Conservation (phyloP, 2,113 vertebrate species). For the Pandion haliaetus region DNA sequence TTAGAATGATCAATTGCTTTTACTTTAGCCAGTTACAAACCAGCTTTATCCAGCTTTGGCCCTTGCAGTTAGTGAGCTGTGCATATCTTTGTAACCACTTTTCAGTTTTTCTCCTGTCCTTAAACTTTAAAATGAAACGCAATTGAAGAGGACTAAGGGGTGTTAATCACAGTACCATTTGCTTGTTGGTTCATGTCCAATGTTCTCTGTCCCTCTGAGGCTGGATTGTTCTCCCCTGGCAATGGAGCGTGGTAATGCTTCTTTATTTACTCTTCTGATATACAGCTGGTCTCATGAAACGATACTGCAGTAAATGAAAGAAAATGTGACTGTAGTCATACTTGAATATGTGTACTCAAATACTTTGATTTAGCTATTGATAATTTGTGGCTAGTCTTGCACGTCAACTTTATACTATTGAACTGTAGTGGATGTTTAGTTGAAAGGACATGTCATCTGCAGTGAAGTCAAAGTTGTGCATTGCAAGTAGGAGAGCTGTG, state of each 20-base stretch:
- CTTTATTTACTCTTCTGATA: background rate
- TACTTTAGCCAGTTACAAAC: background rate
- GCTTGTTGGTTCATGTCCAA: background rate
- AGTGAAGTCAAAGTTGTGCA: background rate
- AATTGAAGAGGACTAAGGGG: background rate
- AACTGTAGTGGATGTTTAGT: background rate
- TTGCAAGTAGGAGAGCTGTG: background rate
- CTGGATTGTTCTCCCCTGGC: background rate
- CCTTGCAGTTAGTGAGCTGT: background rate
- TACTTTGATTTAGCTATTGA: background rate
- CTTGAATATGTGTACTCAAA: background rate
- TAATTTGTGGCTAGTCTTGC: background rate
- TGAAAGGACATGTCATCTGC: background rate
- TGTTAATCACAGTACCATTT: background rate
- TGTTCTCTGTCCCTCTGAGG: background rate
- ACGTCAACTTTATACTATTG: background rate
- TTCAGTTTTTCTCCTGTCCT: background rate
- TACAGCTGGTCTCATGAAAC: background rate
- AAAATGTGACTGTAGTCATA: background rate
- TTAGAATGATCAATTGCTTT: background rate
- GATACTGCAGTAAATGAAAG: background rate
- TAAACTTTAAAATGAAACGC: background rate
- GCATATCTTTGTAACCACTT: background rate
- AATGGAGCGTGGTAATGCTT: background rate
- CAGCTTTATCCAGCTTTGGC: background rate